Percentiles rank a stretch among this genome's conserved stretches.
Conservation (phyloP, 1,140 invertebrate species). For the roundworm (Caenorhabditis elegans) region DNA sequence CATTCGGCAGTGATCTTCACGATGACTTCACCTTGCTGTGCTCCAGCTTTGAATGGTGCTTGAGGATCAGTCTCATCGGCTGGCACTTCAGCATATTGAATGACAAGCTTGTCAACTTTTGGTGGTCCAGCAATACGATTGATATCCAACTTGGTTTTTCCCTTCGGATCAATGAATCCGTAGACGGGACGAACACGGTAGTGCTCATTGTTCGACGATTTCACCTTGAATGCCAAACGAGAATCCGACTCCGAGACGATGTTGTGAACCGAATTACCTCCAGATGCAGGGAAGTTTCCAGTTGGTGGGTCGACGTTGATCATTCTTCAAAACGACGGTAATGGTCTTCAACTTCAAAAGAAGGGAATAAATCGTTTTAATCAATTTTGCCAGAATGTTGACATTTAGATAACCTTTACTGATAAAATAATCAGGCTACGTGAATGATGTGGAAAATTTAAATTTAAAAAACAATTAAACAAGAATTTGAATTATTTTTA, state of each 20-base stretch:
- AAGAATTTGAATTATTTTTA: background rate
- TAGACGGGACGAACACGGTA: slow-evolving; percentile 55
- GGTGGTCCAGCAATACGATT: slow-evolving; percentile 51
- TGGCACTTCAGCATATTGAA: slow-evolving; percentile 43
- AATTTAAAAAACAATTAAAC: too few species aligned
- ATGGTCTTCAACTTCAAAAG: background rate
- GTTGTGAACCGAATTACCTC: background rate
- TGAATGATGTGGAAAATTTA: background rate
- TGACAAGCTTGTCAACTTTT: slow-evolving; percentile 48
- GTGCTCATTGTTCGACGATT: slow-evolving; percentile 54
- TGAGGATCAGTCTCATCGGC: slow-evolving; percentile 29
- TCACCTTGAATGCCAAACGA: slow-evolving; percentile 36
- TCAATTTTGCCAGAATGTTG: background rate
- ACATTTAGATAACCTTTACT: background rate
- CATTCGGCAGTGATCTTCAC: background rate
- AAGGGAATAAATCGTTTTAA: background rate
- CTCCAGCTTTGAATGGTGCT: slow-evolving; percentile 43
- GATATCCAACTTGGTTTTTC: slow-evolving; percentile 48
- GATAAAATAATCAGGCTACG: background rate
- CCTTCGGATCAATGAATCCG: slow-evolving; percentile 53
- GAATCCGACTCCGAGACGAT: slow-evolving; percentile 3
- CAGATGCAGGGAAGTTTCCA: slow-evolving; percentile 2
- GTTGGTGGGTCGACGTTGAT: slow-evolving; percentile 26
- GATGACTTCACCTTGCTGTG: slow-evolving; percentile 44
- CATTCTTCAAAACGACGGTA: background rate